Evolutionary conservation across 2,113 vertebrate genomes (phyloP).

Genomic region (Orientallactaga bullata): DNA sequence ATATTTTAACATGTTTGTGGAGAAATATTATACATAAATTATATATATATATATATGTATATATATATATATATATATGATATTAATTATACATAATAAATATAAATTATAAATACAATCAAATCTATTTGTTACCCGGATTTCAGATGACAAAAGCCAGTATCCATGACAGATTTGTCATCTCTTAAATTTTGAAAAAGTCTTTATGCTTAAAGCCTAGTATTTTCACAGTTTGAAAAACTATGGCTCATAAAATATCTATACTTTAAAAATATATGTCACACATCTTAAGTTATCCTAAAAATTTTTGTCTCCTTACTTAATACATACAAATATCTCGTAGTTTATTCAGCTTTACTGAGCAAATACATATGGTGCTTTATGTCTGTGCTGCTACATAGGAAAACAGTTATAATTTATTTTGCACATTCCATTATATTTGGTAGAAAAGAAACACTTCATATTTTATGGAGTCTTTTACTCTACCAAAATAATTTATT

Average conservation of each 20-base stretch:
- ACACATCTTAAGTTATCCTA: background rate
- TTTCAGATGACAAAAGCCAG: background rate
- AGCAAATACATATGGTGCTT: background rate
- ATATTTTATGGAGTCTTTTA: conserved; percentile 27
- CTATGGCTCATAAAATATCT: background rate
- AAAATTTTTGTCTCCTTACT: background rate
- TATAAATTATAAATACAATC: no score
- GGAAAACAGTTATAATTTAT: background rate
- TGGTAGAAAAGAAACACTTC: conserved; percentile 38
- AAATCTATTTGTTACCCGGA: background rate
- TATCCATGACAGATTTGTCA: background rate
- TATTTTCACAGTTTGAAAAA: background rate
- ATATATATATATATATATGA: no score
- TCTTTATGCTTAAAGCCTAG: background rate
- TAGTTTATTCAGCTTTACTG: background rate
- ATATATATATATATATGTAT: no score
- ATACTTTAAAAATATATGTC: background rate
- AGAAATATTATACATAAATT: no score
- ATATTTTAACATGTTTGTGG: no score
- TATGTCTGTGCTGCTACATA: background rate
- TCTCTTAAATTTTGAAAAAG: background rate
- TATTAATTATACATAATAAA: no score
- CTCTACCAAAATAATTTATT: conserved; percentile 17
- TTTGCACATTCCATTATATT: conserved; percentile 19
- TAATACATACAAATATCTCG: background rate